These are phyloP conservation scores for Chiroxiphia lanceolata DNA, from an alignment of 2,797 vertebrate genomes.

Conservation along the genomic window DNA sequence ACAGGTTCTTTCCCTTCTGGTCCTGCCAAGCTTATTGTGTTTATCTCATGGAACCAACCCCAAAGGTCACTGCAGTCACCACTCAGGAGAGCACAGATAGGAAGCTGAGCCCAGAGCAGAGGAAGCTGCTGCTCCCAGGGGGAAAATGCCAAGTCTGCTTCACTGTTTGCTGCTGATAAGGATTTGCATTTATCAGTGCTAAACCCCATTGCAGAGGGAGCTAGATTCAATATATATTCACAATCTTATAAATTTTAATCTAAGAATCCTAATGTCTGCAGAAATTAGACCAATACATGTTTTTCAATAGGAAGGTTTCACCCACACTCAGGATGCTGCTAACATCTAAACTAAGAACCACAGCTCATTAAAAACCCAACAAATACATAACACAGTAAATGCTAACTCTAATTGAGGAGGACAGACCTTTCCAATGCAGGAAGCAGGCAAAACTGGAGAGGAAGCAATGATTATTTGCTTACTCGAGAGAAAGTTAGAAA, in stretches of 20 bases:
- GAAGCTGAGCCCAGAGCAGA: not conserved
- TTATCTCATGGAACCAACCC: not conserved
- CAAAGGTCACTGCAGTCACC: not conserved
- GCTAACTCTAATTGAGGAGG: not conserved
- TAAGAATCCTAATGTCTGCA: not conserved
- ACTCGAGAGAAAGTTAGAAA: not conserved
- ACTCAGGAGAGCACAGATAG: not conserved
- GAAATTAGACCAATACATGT: not conserved
- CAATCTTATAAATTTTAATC: not conserved
- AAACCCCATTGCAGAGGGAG: not conserved
- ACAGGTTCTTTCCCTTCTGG: not conserved
- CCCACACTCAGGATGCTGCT: not conserved
- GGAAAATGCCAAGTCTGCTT: not conserved
- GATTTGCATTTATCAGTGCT: not conserved
- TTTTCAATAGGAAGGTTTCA: not conserved
- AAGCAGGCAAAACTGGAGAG: not conserved
- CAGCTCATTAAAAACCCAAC: not conserved
- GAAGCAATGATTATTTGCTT: not conserved
- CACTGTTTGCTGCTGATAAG: not conserved
- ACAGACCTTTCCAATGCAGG: not conserved
- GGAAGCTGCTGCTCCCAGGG: conserved; percentile 4
- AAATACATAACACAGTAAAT: not conserved
- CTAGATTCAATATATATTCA: not conserved
- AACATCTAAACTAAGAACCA: not conserved
- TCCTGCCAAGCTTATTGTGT: not conserved